Evolutionary conservation across 2,113 vertebrate species (phyloP).

Genomic region (Clupea harengus): DNA sequence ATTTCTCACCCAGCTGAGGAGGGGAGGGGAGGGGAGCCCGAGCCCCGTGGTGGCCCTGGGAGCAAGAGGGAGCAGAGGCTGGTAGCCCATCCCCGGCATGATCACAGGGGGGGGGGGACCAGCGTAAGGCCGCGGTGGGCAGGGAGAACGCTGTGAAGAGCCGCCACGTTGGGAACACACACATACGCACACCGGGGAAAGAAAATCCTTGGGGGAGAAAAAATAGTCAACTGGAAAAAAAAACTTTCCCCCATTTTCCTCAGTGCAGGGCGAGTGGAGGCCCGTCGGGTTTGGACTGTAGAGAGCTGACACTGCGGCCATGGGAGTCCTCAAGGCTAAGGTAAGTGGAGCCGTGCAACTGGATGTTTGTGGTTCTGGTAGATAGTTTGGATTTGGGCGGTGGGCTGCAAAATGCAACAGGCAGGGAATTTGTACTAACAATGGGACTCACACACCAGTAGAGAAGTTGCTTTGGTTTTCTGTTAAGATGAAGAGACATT

Average conservation of each 20-base stretch:
- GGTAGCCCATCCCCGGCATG: not conserved
- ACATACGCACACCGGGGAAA: not conserved
- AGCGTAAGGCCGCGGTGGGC: not conserved
- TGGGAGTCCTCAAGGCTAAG: constrained; percentile 52
- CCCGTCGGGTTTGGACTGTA: constrained; percentile 36
- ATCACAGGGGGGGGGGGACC: not conserved
- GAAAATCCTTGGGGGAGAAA: not conserved
- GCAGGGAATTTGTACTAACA: not conserved
- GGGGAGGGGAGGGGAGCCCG: constrained; percentile 33
- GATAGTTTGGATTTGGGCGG: not conserved
- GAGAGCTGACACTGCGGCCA: constrained; percentile 47
- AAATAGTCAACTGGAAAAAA: not conserved
- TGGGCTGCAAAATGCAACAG: not conserved
- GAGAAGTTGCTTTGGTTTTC: not conserved
- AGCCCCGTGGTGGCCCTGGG: constrained; percentile 50
- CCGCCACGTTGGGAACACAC: not conserved
- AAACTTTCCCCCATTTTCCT: not conserved
- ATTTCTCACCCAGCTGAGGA: constrained; percentile 72
- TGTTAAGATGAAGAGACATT: not conserved
- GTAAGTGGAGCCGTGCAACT: constrained; percentile 43
- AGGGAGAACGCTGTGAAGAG: not conserved
- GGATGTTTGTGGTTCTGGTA: not conserved
- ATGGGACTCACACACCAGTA: not conserved
- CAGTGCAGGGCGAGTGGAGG: constrained; percentile 25
- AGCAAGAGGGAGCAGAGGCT: constrained; percentile 51